These are phyloP conservation scores for Linurgus olivaceus DNA, from an alignment of 2,797 vertebrate genomes.

Conservation along the genomic window DNA sequence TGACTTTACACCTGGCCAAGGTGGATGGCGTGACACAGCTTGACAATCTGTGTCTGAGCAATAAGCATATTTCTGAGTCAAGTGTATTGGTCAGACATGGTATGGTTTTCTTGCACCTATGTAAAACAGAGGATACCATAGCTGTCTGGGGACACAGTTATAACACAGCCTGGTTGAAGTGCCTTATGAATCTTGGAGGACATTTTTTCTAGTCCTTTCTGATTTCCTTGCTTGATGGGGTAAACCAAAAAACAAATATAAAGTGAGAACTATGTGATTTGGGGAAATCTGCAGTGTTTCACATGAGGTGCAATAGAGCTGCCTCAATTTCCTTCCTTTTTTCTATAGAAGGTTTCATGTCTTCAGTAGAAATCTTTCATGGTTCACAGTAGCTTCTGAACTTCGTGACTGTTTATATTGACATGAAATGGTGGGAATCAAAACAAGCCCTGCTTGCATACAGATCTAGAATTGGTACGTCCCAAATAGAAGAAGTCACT, in stretches of 20 bases:
- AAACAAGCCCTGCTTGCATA: not conserved
- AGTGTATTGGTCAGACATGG: not conserved
- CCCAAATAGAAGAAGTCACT: not conserved
- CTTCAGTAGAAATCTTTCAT: not conserved
- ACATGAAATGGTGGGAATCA: not conserved
- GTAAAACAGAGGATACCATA: not conserved
- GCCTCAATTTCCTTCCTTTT: not conserved
- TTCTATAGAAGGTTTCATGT: not conserved
- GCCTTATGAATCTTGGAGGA: not conserved
- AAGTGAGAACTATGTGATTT: not conserved
- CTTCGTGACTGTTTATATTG: not conserved
- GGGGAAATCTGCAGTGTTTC: not conserved
- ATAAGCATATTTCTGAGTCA: not conserved
- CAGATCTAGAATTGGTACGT: not conserved
- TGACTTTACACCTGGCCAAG: conserved; percentile 1
- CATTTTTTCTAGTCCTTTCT: not conserved
- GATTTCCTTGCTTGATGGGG: not conserved
- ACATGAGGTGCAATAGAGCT: not conserved
- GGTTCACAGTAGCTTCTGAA: not conserved
- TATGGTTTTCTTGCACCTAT: not conserved
- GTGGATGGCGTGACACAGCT: not conserved
- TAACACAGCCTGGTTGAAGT: not conserved
- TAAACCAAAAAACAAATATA: not conserved
- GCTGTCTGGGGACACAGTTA: not conserved
- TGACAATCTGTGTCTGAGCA: conserved; percentile 10